Conservation (phyloP, 2,113 vertebrate genomes). For the Himantopus leucocephalus region DNA sequence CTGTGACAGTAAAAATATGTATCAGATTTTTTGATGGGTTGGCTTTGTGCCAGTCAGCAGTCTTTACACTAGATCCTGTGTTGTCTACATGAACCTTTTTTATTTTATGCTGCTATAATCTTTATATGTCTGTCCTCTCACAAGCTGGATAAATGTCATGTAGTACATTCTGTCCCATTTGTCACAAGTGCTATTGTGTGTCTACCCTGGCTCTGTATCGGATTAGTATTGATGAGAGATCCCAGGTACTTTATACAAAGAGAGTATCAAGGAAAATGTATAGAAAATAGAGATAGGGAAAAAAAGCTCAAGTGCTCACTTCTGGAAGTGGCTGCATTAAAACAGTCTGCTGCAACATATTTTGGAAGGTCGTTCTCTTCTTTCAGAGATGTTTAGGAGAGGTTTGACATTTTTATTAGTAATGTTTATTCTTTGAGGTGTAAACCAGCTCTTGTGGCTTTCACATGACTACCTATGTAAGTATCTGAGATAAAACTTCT, state of each 20-base stretch:
- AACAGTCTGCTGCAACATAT: background rate
- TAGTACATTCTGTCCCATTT: slow-evolving; percentile 13
- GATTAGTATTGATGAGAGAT: background rate
- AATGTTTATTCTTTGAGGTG: slow-evolving; percentile 14
- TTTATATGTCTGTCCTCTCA: slow-evolving; percentile 13
- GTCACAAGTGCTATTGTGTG: background rate
- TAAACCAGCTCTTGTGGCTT: slow-evolving; percentile 24
- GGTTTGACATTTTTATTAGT: background rate
- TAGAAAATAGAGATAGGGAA: background rate
- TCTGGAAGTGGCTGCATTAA: background rate
- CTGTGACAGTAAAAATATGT: background rate
- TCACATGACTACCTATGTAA: background rate
- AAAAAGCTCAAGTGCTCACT: background rate
- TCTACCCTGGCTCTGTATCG: background rate
- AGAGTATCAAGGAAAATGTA: background rate
- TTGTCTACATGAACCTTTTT: background rate
- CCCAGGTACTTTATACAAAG: background rate
- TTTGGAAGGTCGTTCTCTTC: background rate
- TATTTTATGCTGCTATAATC: background rate
- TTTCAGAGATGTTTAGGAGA: background rate
- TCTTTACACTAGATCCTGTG: background rate
- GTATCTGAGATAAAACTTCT: background rate
- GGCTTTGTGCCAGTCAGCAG: background rate
- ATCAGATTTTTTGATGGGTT: background rate
- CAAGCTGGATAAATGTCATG: background rate